Evolutionary conservation across 2,113 vertebrate genomes (phyloP), one percentile per base, ranked within the genome.

Genomic region (Tetraodon nigroviridis): DNA sequence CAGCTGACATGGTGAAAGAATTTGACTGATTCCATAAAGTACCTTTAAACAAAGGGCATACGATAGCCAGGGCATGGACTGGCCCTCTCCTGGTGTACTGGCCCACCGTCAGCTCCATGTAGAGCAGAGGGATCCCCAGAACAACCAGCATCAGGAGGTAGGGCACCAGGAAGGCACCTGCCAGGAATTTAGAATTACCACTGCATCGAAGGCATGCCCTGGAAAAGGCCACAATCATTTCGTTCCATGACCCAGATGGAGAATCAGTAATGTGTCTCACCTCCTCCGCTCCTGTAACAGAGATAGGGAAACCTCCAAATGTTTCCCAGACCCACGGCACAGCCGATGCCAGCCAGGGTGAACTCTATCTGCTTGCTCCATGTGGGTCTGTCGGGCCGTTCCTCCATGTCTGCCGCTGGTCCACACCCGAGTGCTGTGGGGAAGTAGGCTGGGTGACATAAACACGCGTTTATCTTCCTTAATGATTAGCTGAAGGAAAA

Each of bases 271-370:
- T 6, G 10, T 71, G 58, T 55, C 85, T 86, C 73, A 91, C 90
- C 90, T 88, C 90, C 90, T 76, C 90, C 90, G 19, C 90, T 91
- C 61, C 90, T 83, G 74, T 89, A 91, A 74, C 90, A 91, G 56
- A 91, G 83, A 69, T 89, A 91, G 2, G 90, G 90, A 66, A 91
- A 91, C 76, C 90, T 86, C 90, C 90, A 91, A 5, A 91, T 67
- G 50, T 91, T 91, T 4, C 90, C 90, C 51, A 91, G 71, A 1
- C 90, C 90, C 29, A 91, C 90, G 2, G 90, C 90, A 32, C 73
- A 84, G 20, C 90, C 90, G 3, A 91, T 89, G 40, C 85, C 89
- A 4, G 90, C 90, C 76, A 92, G 56, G 7, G 90, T 92, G 82
- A 92, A 92, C 83, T 92, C 90, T 57, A 92, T 85, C 74, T 89